Evolutionary conservation across 2,113 vertebrate genomes (phyloP), one percentile per base, ranked within the genome.

Genomic region (Zapus hudsonius): DNA sequence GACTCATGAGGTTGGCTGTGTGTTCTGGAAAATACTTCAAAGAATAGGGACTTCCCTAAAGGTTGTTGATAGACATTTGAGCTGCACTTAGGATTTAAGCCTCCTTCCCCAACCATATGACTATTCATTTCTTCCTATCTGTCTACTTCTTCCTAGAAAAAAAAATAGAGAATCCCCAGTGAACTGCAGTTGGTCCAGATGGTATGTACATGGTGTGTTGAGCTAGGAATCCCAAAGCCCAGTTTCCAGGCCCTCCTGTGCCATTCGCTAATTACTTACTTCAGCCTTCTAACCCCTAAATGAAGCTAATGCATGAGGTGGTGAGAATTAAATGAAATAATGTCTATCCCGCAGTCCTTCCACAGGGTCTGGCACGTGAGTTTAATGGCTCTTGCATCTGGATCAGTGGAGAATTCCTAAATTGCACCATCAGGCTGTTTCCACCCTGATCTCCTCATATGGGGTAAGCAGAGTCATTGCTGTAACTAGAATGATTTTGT

Each of bases 361-460:
- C 63, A 69, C 76, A 2, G 36, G 33, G 73, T 57, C 84, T 90
- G 63, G 81, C 42, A 69, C 52, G 36, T 64, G 57, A 92, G 36
- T 66, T 94, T 89, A 96, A 96, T 67, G 94, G 57, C 33, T 84
- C 69, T 75, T 69, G 38, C n/a, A 64, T 73, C 73, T 87, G 78
- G 70, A 95, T 81, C 91, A 82, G 84, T 47, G 40, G 79, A 89
- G 94, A 92, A 83, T 92, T 88, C 38, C 89, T 92, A 72, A 94
- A 72, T 82, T 75, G 85, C 3, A 92, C 66, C 70, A 89, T 59
- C 11, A 29, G 72, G 17, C 40, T 95, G 80, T 94, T 95, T 95
- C 88, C 91, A 93, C 80, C 9, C n/a, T 40, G 7, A 72, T 72
- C 57, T 84, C 64, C 72, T 84, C 66, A 84, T 67, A 72, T 22